Base-by-base conservation (phyloP, 2,888 invertebrate genomes). In the Chaetogeoica ovagalla region DNA sequence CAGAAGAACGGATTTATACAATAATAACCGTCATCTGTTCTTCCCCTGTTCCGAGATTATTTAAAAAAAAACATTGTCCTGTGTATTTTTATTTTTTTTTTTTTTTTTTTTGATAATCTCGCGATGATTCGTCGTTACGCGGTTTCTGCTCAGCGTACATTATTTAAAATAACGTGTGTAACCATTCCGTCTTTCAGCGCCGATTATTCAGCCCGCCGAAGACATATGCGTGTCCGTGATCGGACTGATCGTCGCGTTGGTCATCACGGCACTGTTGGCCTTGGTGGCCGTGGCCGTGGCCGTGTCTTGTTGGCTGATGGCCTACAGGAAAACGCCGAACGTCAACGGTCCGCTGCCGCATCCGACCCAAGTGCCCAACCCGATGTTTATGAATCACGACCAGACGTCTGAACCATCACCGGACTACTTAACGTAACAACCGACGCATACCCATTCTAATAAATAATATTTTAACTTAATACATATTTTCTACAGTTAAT, bases 301-400 rank as follows among this genome's bases (percentile, higher is more conserved):
- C 81, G 96, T 96, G 82, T 96, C 95, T 83, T 96, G 96, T 87
- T 97, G 96, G 96, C 89, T 96, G 83, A 94, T 96, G 91, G 96
- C 96, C 84, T 96, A 96, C 88, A 88, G 96, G 84, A 91, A 95
- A 84, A 75, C 71, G 60, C 94, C 95, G 75, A 94, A 94, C 85
- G 91, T 93, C 74, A 91, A 94, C 83, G 96, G 96, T 62, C 96
- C 96, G 69, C 89, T 96, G 85, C 96, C 96, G 83, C 96, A 96
- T 89, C 96, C 96, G 84, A 94, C 96, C 83, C 96, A 96, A 88
- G 96, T 96, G 88, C 96, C 96, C 82, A 96, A 96, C 87, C 96
- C 96, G 84, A 89, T 96, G 86, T 96, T 96, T 88, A 91, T 94
- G 83, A 93, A 92, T 83, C 91, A 91, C 81, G 93, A 93, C 86